Percentiles rank a stretch among this genome's conserved stretches.
phyloP scores from a whole-genome alignment of 2,113 vertebrate genomes.

The Brienomyrus brachyistius region DNA sequence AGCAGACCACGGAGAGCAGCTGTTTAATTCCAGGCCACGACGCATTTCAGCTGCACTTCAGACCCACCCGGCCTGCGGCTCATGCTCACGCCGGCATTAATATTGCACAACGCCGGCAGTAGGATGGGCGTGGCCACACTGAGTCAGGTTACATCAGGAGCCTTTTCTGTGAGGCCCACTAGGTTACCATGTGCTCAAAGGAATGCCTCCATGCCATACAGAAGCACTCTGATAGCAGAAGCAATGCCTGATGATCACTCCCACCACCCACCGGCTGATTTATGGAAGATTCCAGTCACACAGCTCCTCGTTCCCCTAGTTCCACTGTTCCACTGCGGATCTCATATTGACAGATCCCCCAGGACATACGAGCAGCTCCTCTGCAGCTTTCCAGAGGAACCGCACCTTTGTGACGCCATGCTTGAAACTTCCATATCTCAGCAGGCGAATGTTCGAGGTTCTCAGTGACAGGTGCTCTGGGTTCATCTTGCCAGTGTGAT shows the following conservation, averaged over 20 bases:
- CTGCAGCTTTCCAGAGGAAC: neutral
- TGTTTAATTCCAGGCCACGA: neutral
- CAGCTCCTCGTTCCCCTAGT: neutral
- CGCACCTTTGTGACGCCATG: neutral
- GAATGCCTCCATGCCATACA: neutral
- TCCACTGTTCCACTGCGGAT: neutral
- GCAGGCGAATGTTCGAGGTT: neutral
- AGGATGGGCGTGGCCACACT: neutral
- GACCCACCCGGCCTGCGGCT: neutral
- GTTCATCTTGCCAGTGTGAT: neutral
- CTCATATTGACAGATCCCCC: neutral
- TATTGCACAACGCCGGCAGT: neutral
- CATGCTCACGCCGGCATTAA: neutral
- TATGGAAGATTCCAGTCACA: neutral
- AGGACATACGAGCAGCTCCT: neutral
- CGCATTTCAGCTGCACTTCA: neutral
- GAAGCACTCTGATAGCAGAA: neutral
- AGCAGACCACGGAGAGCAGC: neutral
- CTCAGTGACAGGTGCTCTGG: neutral
- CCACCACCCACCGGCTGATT: neutral
- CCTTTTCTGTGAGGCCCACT: neutral
- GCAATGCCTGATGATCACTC: neutral
- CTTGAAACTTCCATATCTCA: too few relatives aligned
- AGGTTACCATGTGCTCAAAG: conserved; percentile 8
- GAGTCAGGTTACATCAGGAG: neutral